Evolutionary conservation across 2,797 vertebrate species (phyloP).

Genomic region (Lateolabrax maculatus): DNA sequence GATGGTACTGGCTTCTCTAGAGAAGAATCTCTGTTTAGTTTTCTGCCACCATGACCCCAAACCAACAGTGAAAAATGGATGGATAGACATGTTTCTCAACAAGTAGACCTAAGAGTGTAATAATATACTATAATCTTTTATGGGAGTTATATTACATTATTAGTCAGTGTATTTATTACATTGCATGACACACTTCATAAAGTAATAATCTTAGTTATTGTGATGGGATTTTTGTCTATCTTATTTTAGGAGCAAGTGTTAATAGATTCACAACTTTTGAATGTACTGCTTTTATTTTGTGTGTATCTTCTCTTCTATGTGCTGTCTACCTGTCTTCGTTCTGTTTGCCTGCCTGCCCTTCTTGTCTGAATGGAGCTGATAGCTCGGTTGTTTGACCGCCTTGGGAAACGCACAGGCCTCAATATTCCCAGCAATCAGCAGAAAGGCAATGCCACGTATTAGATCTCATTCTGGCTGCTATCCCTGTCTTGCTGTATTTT

Average conservation of each 20-base stretch:
- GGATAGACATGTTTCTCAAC: neutral
- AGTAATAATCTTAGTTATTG: neutral
- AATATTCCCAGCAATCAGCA: conserved; percentile 44
- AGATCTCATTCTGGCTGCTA: conserved; percentile 27
- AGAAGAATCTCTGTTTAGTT: neutral
- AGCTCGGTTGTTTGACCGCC: conserved; percentile 9
- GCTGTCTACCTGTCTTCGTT: conserved; percentile 6
- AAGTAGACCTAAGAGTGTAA: neutral
- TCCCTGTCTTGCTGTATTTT: conserved; percentile 10
- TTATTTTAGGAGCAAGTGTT: neutral
- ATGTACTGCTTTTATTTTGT: conserved; percentile 16
- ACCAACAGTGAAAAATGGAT: neutral
- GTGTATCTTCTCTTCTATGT: neutral
- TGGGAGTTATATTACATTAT: neutral
- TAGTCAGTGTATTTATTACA: neutral
- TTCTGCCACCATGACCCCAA: neutral
- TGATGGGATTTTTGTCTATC: neutral
- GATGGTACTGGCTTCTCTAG: neutral
- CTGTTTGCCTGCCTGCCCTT: conserved; percentile 18
- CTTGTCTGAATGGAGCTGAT: conserved; percentile 31
- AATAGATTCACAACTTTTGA: neutral
- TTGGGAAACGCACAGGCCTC: conserved; percentile 7
- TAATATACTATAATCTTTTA: neutral
- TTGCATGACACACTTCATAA: neutral
- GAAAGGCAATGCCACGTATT: conserved; percentile 26